Conservation (phyloP, 2,888 invertebrate genomes). For the Caenorhabditis uteleia region DNA sequence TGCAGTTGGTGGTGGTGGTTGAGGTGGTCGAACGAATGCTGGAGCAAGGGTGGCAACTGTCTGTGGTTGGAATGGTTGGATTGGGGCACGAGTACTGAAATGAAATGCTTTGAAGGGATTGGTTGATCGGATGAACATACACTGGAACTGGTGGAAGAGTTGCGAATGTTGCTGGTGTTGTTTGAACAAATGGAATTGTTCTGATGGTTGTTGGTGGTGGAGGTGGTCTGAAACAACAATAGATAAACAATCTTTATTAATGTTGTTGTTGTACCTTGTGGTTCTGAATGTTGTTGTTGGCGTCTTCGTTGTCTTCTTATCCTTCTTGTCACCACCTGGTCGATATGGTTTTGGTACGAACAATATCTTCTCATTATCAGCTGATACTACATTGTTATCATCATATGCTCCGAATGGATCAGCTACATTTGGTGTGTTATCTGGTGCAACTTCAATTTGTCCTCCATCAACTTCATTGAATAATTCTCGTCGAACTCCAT, state of each 20-base stretch:
- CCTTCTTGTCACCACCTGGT: slow-evolving; percentile 58
- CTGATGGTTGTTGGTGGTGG: slow-evolving; percentile 43
- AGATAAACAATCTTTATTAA: background rate
- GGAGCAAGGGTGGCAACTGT: slow-evolving; percentile 27
- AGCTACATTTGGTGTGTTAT: slow-evolving; percentile 31
- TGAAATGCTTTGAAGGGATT: background rate
- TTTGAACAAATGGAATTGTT: slow-evolving; percentile 44
- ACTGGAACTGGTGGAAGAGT: slow-evolving; percentile 24
- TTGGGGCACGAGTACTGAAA: slow-evolving; percentile 24
- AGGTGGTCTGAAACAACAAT: slow-evolving; percentile 17
- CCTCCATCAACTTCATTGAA: slow-evolving; percentile 60
- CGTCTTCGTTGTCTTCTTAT: slow-evolving; percentile 43
- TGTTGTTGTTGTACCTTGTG: slow-evolving; percentile 6
- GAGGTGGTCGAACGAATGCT: slow-evolving; percentile 22
- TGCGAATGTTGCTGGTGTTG: slow-evolving; percentile 34
- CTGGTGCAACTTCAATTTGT: slow-evolving; percentile 33
- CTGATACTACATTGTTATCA: slow-evolving; percentile 54
- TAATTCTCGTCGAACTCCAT: slow-evolving; percentile 53
- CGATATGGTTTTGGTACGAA: slow-evolving; percentile 65
- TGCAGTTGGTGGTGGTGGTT: slow-evolving; percentile 31
- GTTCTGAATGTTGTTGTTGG: slow-evolving; percentile 25
- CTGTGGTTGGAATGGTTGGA: slow-evolving; percentile 24
- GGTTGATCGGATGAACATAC: too few relatives aligned
- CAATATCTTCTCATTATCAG: slow-evolving; percentile 58
- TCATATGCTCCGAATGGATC: slow-evolving; percentile 65